Evolutionary conservation across 2,113 vertebrate genomes (phyloP), one percentile per base, ranked within the genome.

Genomic region (Oophaga pumilio): DNA sequence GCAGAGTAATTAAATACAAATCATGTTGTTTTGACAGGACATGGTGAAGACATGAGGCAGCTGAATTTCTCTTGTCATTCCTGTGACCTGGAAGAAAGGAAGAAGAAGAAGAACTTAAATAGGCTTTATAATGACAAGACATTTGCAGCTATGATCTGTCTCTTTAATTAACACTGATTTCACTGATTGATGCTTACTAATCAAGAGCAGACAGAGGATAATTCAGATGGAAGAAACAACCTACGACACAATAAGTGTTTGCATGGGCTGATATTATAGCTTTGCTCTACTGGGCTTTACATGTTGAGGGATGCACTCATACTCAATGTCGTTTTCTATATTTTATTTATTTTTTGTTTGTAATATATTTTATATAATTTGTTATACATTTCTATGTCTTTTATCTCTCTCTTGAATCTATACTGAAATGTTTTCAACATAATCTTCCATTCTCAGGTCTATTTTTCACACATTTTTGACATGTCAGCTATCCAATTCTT

Each of bases 1-100:
- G 87, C 69, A 57, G 20, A 83, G 87, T 88, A 88, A 88, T 88
- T 88, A 88, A 88, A 88, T 88, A 88, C 87, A 84, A 83, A 88
- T 84, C 81, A 88, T 77, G 87, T 83, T 84, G 87, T 88, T 88
- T 88, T 88, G 87, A 88, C 87, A 88, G 57, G 56, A 71, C 71
- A 62, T 60, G 43, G 59, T 59, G 81, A 88, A 76, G 73, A 84
- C 64, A 77, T 33, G 24, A 83, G 57, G 87, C 79, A 84, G 87
- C 80, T 64, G 49, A 77, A 88, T 84, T 77, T 84, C 81, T 84
- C 80, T 64, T 84, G 87, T 88, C 87, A 88, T 77, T 88, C 73
- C 80, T 59, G 60, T 88, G 80, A 88, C 87, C 87, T 77, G 50
- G 24, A 53, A 86, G 52, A 88, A 88, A 52, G 60, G 71, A 71